phyloP scores from a whole-genome alignment of 2,797 vertebrate species.

The Neosilurus hyrtlii region DNA sequence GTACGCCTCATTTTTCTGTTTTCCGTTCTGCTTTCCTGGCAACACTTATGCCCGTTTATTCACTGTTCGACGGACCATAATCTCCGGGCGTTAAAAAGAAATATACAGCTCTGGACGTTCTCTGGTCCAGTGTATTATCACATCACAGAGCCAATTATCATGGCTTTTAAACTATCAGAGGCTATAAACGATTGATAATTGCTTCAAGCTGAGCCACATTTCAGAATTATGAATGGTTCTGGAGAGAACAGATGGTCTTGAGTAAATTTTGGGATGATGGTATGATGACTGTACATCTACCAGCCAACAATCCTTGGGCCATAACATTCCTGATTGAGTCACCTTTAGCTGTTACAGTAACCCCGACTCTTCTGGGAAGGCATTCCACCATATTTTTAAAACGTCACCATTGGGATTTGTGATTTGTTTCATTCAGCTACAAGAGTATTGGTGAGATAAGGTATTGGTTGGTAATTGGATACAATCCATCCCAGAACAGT shows the following conservation, averaged over 20 bases:
- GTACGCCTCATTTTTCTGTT: background rate
- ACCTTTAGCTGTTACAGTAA: background rate
- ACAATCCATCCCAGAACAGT: background rate
- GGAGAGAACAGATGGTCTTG: background rate
- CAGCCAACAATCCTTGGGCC: no score
- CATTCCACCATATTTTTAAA: background rate
- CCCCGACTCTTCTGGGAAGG: background rate
- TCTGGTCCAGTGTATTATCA: slow-evolving; percentile 25
- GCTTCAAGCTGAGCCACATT: slow-evolving; percentile 34
- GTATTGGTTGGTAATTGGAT: background rate
- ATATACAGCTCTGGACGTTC: slow-evolving; percentile 1
- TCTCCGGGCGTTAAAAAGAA: slow-evolving; percentile 13
- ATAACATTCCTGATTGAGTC: background rate
- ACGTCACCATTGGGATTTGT: background rate
- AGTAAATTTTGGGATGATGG: background rate
- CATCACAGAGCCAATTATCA: slow-evolving; percentile 33
- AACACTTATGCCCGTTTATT: background rate
- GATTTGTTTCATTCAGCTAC: background rate
- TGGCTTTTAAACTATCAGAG: background rate
- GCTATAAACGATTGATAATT: slow-evolving; percentile 38
- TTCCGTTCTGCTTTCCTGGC: slow-evolving; percentile 5
- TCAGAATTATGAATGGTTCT: background rate
- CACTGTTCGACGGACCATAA: slow-evolving; percentile 18
- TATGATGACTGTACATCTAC: no score
- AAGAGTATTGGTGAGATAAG: background rate